Evolutionary conservation across 2,113 vertebrate species (phyloP).

Genomic region (Polyodon spathula): DNA sequence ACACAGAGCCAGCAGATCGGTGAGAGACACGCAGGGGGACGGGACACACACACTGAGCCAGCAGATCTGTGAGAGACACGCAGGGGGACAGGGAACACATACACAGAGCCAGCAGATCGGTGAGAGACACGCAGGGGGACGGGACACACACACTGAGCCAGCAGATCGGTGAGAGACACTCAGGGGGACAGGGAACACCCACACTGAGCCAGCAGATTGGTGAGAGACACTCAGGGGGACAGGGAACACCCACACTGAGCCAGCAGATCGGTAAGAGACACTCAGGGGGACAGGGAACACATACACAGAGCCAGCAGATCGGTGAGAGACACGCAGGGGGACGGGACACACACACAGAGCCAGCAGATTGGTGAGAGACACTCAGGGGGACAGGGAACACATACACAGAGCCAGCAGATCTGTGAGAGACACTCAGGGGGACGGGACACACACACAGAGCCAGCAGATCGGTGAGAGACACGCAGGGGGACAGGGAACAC

Average conservation of each 20-base stretch:
- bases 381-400: too few relatives aligned
- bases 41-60: background rate
- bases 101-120: background rate
- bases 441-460: background rate
- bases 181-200: too few relatives aligned
- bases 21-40: too few relatives aligned
- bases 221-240: background rate
- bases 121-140: background rate
- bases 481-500: too few relatives aligned
- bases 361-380: too few relatives aligned
- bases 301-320: background rate
- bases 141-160: background rate
- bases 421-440: background rate
- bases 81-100: too few relatives aligned
- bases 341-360: too few relatives aligned
- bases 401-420: conserved; percentile 55
- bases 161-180: background rate
- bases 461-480: background rate
- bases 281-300: too few relatives aligned
- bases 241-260: background rate
- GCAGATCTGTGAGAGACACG: background rate
- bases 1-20: too few relatives aligned
- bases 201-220: background rate
- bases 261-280: background rate
- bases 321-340: background rate